Percentiles rank a stretch among this genome's conserved stretches.
Conservation (phyloP, 2,113 vertebrate genomes). For the Prionailurus bengalensis region DNA sequence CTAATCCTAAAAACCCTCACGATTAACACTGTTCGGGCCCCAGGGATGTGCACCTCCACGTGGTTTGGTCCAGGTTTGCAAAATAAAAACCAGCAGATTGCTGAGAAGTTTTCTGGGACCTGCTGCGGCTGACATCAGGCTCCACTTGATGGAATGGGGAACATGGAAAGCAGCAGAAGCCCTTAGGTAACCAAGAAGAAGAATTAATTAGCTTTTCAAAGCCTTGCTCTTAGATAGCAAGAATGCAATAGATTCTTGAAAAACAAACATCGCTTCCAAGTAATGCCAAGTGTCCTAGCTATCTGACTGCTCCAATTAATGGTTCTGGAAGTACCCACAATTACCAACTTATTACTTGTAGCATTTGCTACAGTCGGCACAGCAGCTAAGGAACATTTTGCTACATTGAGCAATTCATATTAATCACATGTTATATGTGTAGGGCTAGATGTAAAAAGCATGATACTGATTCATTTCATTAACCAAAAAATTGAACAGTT, state of each 20-base stretch:
- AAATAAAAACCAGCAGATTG: neutral
- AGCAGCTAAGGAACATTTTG: conserved; percentile 3
- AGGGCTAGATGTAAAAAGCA: neutral
- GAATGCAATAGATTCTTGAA: conserved; percentile 50
- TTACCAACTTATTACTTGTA: conserved; percentile 19
- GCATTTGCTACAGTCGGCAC: neutral
- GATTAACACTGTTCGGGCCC: neutral
- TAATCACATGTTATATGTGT: neutral
- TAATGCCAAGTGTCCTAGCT: conserved; percentile 42
- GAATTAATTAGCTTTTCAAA: conserved; percentile 63
- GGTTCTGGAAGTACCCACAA: neutral
- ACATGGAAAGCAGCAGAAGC: neutral
- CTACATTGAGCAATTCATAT: neutral
- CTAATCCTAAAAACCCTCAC: neutral
- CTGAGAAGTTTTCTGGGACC: neutral
- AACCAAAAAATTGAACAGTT: neutral
- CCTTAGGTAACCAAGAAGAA: neutral
- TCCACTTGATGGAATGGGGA: neutral
- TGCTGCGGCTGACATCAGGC: neutral
- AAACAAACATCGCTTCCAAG: conserved; percentile 57
- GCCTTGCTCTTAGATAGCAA: conserved; percentile 39
- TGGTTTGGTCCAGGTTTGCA: neutral
- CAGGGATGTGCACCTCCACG: neutral
- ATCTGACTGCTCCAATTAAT: conserved; percentile 49
- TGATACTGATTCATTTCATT: neutral